These are phyloP conservation scores for Campaea margaritaria DNA, from an alignment of 2,888 invertebrate genomes.

Conservation along the genomic window DNA sequence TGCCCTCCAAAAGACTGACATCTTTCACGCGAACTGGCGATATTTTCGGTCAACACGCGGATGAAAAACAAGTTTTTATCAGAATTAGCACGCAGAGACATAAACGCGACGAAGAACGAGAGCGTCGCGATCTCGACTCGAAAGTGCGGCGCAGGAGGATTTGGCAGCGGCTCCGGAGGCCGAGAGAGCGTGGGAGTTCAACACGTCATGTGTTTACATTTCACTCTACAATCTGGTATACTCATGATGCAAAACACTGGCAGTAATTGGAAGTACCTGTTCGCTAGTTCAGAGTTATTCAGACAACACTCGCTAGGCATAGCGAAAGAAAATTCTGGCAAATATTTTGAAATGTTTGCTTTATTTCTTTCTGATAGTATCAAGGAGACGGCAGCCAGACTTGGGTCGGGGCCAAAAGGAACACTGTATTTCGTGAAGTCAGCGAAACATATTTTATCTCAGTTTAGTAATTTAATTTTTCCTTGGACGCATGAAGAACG, in stretches of 20 bases:
- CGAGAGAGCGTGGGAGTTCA: constrained; percentile 57
- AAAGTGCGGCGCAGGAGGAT: constrained; percentile 69
- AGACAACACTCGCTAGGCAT: constrained; percentile 28
- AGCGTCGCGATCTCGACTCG: constrained; percentile 53
- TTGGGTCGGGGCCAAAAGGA: constrained; percentile 72
- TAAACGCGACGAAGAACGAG: constrained; percentile 57
- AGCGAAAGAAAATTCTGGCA: constrained; percentile 39
- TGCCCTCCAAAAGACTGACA: constrained; percentile 58
- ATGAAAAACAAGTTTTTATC: constrained; percentile 45
- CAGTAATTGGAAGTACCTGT: constrained; percentile 45
- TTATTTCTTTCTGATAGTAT: constrained; percentile 57
- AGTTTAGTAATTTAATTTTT: constrained; percentile 46
- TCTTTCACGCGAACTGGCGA: constrained; percentile 44
- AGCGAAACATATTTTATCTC: constrained; percentile 44
- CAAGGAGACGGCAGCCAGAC: constrained; percentile 59
- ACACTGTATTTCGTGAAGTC: constrained; percentile 48
- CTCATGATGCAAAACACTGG: constrained; percentile 50
- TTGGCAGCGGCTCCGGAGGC: constrained; percentile 66
- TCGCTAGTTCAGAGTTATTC: constrained; percentile 3
- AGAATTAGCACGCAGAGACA: constrained; percentile 36
- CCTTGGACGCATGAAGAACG: constrained; percentile 47
- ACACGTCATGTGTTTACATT: constrained; percentile 42
- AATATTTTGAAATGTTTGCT: constrained; percentile 58
- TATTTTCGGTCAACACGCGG: constrained; percentile 38
- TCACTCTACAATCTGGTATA: constrained; percentile 43